Evolutionary conservation across 2,797 vertebrate species (phyloP).

Genomic region (Phaenicophaeus curvirostris): DNA sequence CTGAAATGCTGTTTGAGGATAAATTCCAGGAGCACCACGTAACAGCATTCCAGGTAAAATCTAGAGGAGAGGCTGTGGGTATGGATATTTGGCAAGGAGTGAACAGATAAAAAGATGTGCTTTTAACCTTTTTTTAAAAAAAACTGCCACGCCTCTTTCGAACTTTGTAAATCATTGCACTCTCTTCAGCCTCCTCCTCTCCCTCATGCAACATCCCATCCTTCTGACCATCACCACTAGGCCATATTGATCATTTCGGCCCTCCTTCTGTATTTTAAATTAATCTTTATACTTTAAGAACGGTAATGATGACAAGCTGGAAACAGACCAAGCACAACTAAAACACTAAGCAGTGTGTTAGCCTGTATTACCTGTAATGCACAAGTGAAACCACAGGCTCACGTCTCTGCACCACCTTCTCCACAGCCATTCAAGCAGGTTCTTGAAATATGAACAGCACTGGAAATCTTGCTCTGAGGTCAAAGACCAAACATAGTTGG

Average conservation of each 20-base stretch:
- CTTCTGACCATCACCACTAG: not conserved
- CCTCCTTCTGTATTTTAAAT: not conserved
- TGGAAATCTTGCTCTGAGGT: not conserved
- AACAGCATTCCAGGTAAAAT: not conserved
- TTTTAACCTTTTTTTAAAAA: not conserved
- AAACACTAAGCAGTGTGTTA: not conserved
- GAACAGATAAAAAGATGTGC: not conserved
- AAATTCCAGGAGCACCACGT: not conserved
- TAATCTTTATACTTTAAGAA: slow-evolving; percentile 7
- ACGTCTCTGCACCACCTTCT: not conserved
- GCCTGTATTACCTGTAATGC: not conserved
- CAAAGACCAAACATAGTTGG: slow-evolving; percentile 5
- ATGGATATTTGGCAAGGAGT: not conserved
- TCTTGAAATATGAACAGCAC: not conserved
- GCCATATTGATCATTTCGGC: not conserved
- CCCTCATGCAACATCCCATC: not conserved
- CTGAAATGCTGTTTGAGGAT: not conserved
- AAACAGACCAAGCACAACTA: not conserved
- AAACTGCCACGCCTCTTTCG: not conserved
- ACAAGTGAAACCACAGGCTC: not conserved
- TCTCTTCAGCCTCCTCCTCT: not conserved
- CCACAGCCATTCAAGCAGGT: not conserved
- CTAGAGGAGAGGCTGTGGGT: not conserved
- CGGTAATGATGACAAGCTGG: not conserved
- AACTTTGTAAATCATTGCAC: not conserved